These are phyloP conservation scores for Orestias chungarensis DNA, from an alignment of 2,797 vertebrate species.

Conservation along the genomic window DNA sequence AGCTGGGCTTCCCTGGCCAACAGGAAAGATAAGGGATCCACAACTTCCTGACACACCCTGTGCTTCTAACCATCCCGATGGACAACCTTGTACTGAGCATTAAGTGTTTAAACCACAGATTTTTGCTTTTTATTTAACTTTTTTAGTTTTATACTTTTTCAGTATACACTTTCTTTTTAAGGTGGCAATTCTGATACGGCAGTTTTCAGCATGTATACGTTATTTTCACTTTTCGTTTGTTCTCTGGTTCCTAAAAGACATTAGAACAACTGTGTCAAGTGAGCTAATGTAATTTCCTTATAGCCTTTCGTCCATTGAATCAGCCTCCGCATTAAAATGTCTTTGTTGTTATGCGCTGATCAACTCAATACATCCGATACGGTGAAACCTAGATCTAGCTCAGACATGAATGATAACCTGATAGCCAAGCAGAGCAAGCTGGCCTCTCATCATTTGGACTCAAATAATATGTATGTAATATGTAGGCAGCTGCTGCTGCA, in stretches of 20 bases:
- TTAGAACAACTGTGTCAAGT: background rate
- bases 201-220: background rate
- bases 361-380: background rate
- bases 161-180: background rate
- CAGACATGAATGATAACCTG: background rate
- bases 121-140: background rate
- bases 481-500: too few species aligned
- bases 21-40: slow-evolving; percentile 39
- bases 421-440: background rate
- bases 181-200: background rate
- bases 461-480: too few species aligned
- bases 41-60: slow-evolving; percentile 55
- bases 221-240: background rate
- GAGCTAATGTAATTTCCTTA: background rate
- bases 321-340: background rate
- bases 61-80: slow-evolving; percentile 16
- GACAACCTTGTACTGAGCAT: slow-evolving; percentile 1
- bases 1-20: slow-evolving; percentile 32
- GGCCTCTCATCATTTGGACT: background rate
- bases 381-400: background rate
- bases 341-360: background rate
- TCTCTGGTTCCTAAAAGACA: background rate
- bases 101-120: slow-evolving; percentile 7
- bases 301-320: background rate
- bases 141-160: background rate